These are phyloP conservation scores for Helicolenus hilgendorfi DNA, from an alignment of 2,797 vertebrate genomes.

Conservation along the genomic window DNA sequence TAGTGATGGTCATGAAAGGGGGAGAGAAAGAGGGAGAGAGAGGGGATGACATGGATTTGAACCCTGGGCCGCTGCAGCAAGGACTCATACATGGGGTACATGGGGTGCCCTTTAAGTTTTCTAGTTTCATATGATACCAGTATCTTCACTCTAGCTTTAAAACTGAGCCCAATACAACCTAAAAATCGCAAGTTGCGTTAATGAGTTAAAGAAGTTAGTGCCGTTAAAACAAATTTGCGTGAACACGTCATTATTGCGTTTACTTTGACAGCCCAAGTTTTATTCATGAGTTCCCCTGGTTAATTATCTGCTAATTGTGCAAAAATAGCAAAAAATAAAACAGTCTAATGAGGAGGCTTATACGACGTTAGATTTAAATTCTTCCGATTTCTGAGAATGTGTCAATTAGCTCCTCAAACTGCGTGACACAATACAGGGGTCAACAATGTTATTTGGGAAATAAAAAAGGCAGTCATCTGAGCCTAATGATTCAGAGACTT, in stretches of 20 bases:
- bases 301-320: constrained; percentile 23
- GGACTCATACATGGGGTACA: too few relatives aligned
- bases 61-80: too few relatives aligned
- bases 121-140: not conserved
- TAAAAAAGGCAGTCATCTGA: constrained; percentile 70
- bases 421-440: constrained; percentile 25
- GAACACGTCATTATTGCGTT: not conserved
- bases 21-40: too few relatives aligned
- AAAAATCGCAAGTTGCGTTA: not conserved
- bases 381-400: constrained; percentile 19
- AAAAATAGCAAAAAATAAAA: not conserved
- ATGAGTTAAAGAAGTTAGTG: not conserved
- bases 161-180: not conserved
- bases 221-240: not conserved
- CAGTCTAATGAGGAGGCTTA: constrained; percentile 4
- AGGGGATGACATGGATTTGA: too few relatives aligned
- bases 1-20: too few relatives aligned
- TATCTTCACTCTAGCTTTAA: not conserved
- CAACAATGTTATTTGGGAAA: constrained; percentile 61
- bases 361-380: constrained; percentile 17
- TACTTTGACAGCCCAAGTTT: not conserved
- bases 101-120: not conserved
- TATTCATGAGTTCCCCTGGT: not conserved
- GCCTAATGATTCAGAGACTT: constrained; percentile 78
- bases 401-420: constrained; percentile 27